phyloP scores from a whole-genome alignment of 1,140 invertebrate species.

The Sitodiplosis mosellana region DNA sequence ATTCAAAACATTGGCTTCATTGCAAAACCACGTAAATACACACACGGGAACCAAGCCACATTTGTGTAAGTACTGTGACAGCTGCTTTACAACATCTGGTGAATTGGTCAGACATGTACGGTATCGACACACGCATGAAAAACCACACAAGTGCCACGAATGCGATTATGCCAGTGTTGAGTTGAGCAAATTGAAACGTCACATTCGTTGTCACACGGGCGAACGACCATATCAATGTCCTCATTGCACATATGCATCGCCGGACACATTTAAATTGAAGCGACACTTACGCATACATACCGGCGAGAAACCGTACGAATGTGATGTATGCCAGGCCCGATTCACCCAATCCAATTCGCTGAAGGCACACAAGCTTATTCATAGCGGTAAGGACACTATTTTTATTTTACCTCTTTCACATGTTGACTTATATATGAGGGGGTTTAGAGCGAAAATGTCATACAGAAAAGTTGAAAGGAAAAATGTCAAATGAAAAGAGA shows the following conservation, averaged over 20 bases:
- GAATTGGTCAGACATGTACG: constrained; percentile 85
- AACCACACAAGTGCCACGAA: constrained; percentile 84
- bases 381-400: constrained; percentile 49
- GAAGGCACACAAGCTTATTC: constrained; percentile 86
- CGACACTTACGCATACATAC: constrained; percentile 91
- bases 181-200: constrained; percentile 77
- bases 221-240: constrained; percentile 59
- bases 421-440: too few relatives aligned
- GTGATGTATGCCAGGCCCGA: constrained; percentile 73
- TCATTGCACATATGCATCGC: constrained; percentile 93
- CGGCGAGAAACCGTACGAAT: constrained; percentile 65
- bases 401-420: too few relatives aligned
- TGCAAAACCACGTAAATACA: constrained; percentile 92
- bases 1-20: constrained; percentile 83
- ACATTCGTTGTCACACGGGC: constrained; percentile 80
- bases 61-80: constrained; percentile 82
- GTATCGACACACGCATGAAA: constrained; percentile 86
- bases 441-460: too few relatives aligned
- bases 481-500: too few relatives aligned
- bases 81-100: constrained; percentile 87
- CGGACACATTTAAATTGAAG: constrained; percentile 93
- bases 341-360: constrained; percentile 95
- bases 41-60: constrained; percentile 92
- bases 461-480: too few relatives aligned
- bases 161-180: constrained; percentile 93